A percentile compares a stretch with the other conserved stretches of the same genome.
These are phyloP conservation scores for Burhinus bistriatus DNA, from an alignment of 2,113 vertebrate genomes.

Conservation along the genomic window DNA sequence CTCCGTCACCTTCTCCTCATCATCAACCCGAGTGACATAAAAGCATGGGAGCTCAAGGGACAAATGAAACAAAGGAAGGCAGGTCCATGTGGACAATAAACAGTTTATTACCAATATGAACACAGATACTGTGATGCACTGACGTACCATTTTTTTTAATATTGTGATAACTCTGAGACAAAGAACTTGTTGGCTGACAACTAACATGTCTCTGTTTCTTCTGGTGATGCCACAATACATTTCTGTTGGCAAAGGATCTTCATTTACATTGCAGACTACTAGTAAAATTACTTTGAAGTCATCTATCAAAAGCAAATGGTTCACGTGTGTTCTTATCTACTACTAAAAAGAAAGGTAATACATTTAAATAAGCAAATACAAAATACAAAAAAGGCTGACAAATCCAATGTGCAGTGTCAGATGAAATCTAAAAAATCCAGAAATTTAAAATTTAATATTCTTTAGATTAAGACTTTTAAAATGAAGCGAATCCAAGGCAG, in stretches of 20 bases:
- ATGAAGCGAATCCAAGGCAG: conserved; percentile 79
- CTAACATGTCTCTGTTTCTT: conserved; percentile 70
- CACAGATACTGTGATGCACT: conserved; percentile 78
- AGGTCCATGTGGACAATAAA: conserved; percentile 78
- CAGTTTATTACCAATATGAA: conserved; percentile 91
- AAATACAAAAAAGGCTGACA: conserved; percentile 91
- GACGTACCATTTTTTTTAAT: conserved; percentile 75
- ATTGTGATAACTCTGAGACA: conserved; percentile 72
- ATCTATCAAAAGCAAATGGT: conserved; percentile 79
- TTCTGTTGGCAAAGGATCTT: conserved; percentile 76
- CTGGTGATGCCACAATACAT: conserved; percentile 74
- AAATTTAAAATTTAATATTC: conserved; percentile 79
- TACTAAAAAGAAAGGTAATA: conserved; percentile 79
- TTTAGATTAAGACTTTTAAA: conserved; percentile 82
- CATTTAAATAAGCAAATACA: conserved; percentile 88
- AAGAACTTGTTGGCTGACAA: conserved; percentile 71
- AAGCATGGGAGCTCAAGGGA: background rate
- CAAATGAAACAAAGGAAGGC: conserved; percentile 30
- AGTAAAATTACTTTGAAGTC: conserved; percentile 75
- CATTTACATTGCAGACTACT: conserved; percentile 70
- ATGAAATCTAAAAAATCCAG: conserved; percentile 88
- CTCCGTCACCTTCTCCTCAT: background rate
- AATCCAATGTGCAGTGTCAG: conserved; percentile 87
- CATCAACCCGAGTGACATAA: background rate
- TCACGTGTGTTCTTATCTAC: conserved; percentile 71